Evolutionary conservation across 2,797 vertebrate species (phyloP).

Genomic region (Gymnoscopelus microlampas): DNA sequence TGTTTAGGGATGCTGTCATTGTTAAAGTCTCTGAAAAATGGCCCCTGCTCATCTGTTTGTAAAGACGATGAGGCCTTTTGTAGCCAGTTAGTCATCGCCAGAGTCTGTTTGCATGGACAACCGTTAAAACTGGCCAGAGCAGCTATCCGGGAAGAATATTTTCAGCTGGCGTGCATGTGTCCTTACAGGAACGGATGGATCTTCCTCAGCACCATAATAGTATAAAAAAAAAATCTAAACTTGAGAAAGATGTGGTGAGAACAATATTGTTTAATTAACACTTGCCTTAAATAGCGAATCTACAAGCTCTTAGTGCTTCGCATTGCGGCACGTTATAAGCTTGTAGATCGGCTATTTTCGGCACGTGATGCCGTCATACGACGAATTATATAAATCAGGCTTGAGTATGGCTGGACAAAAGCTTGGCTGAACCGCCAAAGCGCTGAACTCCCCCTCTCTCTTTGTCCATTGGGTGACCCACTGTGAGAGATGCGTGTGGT

Average conservation of each 20-base stretch:
- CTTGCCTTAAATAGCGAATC: not conserved
- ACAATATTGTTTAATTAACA: too few relatives aligned
- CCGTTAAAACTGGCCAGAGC: not conserved
- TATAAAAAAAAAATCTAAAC: not conserved
- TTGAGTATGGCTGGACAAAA: not conserved
- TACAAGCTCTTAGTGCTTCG: too few relatives aligned
- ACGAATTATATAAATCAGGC: not conserved
- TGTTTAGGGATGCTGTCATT: slow-evolving; percentile 49
- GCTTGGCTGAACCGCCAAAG: not conserved
- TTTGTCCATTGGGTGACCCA: slow-evolving; percentile 34
- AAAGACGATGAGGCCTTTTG: slow-evolving; percentile 52
- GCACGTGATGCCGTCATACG: too few relatives aligned
- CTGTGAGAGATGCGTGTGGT: slow-evolving; percentile 42
- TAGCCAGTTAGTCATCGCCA: slow-evolving; percentile 50
- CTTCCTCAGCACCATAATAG: not conserved
- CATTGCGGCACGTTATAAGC: too few relatives aligned
- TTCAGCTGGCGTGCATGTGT: not conserved
- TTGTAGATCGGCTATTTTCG: too few relatives aligned
- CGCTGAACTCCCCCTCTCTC: slow-evolving; percentile 29
- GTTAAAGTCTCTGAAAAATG: slow-evolving; percentile 43
- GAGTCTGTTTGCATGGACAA: slow-evolving; percentile 22
- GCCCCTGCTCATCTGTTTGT: slow-evolving; percentile 47
- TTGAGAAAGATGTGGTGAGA: not conserved
- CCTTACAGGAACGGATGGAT: not conserved
- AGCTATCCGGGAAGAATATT: not conserved